Conservation (phyloP, 2,888 invertebrate species). For the Lordiphosa fenestrarum region DNA sequence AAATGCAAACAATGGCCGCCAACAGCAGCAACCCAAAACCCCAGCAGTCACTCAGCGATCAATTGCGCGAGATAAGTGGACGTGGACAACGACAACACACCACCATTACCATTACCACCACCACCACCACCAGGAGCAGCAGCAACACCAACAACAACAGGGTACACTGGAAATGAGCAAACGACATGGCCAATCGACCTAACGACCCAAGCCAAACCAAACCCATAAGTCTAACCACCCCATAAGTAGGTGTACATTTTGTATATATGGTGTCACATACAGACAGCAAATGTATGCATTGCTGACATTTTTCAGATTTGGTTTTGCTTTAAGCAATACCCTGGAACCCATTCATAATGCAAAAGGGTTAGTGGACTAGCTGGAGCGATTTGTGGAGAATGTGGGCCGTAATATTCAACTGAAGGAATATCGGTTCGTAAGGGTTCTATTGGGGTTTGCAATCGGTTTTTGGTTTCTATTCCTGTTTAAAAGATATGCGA, state of each 20-base stretch:
- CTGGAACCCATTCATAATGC: not conserved
- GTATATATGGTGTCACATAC: no score
- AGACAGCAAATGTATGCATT: conserved; percentile 15
- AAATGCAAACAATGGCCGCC: conserved; percentile 65
- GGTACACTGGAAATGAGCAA: conserved; percentile 19
- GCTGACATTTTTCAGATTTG: conserved; percentile 40
- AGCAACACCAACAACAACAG: conserved; percentile 23
- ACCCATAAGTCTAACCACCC: conserved; percentile 7
- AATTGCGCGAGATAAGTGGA: conserved; percentile 70
- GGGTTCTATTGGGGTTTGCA: no score
- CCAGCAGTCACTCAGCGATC: conserved; percentile 40
- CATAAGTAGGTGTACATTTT: conserved; percentile 5
- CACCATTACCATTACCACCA: conserved; percentile 38
- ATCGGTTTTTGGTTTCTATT: no score
- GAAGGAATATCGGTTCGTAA: no score
- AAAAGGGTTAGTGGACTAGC: not conserved
- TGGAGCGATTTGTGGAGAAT: no score
- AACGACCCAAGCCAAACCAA: conserved; percentile 11
- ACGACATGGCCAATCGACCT: conserved; percentile 26
- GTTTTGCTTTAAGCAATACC: conserved; percentile 5
- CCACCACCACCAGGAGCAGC: conserved; percentile 26
- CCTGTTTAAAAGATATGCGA: no score
- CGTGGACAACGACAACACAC: conserved; percentile 2
- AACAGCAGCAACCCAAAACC: conserved; percentile 27
- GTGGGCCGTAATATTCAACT: no score